Evolutionary conservation across 2,797 vertebrate species (phyloP), one percentile per base, ranked within the genome.

Genomic region (Silurus aristotelis): DNA sequence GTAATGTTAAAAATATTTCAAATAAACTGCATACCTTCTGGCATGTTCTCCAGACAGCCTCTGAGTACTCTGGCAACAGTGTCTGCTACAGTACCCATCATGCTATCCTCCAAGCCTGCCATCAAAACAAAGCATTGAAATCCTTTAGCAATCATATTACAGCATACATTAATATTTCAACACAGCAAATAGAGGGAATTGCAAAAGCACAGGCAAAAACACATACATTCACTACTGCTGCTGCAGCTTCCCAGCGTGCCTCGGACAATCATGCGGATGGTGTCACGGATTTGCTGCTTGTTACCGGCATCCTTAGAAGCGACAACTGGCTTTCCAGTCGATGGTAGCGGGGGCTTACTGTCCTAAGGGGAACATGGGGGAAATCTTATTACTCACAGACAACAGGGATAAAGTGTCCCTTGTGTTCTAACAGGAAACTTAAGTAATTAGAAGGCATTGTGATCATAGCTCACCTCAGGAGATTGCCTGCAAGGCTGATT

Each of bases 221-320:
- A 83, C 96, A 92, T 93, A 97, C 96, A 96, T 90, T 97, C 96
- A 86, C 95, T 96, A 87, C 96, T 96, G 85, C 95, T 97, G 90
- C 96, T 97, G 91, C 96, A 97, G 90, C 96, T 97, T 90, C 96
- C 96, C 20, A 97, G 90, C 2, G 96, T 96, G 85, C 96, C 96
- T 88, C 96, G 94, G 31, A 97, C 96, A 67, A 97, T 96, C 95
- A 97, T 96, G 3, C 95, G 94, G 77, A 97, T 96, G 1, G 95
- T 93, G 84, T 97, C 96, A 71, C 95, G 94, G 76, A 93, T 92
- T 90, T 96, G 96, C 84, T 95, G 96, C 52, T 94, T 88, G 89
- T 89, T 87, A 68, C 78, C 93, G 76, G 71, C 82, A 38, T 91
- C 90, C 60, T 92, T 94, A 78, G 89, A 77, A 27, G 93, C 22